Conservation (phyloP, 1,140 invertebrate genomes). For the Temnothorax curvispinosus region DNA sequence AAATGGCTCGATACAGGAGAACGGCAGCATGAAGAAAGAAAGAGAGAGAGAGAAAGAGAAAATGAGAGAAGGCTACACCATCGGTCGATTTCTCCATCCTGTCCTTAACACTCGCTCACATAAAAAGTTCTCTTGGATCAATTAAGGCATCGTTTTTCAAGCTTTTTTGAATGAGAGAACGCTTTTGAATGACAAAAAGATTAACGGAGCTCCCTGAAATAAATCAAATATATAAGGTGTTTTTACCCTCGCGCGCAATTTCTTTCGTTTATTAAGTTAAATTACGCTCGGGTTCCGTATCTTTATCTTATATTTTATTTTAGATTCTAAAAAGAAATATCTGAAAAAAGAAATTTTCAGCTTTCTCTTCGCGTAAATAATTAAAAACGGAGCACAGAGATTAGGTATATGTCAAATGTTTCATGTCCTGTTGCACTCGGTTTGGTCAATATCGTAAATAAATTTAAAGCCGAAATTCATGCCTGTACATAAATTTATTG, state of each 20-base stretch:
- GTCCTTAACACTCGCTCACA: slow-evolving; percentile 41
- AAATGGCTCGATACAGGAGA: slow-evolving; percentile 17
- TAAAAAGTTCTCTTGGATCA: slow-evolving; percentile 55
- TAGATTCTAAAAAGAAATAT: neutral
- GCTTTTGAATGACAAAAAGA: neutral
- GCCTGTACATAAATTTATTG: neutral
- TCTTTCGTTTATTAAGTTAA: neutral
- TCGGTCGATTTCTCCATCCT: slow-evolving; percentile 69
- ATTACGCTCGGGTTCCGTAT: neutral
- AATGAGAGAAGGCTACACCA: slow-evolving; percentile 4
- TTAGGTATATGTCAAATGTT: neutral
- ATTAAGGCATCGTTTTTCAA: slow-evolving; percentile 32
- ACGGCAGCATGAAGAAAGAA: neutral
- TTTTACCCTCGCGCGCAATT: neutral
- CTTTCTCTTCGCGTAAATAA: neutral
- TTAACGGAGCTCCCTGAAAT: neutral
- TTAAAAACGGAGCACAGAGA: neutral
- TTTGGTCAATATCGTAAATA: neutral
- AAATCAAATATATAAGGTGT: neutral
- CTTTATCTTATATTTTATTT: neutral
- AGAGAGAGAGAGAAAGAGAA: too few relatives aligned
- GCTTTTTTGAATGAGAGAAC: slow-evolving; percentile 31
- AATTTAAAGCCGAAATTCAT: neutral
- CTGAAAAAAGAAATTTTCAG: neutral
- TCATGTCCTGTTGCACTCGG: neutral